Conservation (phyloP, 2,113 vertebrate genomes). For the Aptenodytes forsteri region DNA sequence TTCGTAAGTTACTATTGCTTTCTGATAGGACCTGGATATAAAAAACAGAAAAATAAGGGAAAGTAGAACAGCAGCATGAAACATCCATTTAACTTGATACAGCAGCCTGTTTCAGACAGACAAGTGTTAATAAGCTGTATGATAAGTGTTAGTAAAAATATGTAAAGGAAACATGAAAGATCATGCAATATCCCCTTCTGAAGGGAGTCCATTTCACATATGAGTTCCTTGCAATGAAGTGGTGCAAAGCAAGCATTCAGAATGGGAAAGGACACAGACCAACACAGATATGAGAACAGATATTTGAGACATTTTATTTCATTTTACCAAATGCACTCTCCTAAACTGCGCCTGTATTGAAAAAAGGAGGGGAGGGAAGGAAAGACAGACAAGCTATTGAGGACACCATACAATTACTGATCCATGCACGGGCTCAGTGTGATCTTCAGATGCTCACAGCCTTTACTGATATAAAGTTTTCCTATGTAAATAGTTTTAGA, state of each 20-base stretch:
- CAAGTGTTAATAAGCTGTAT: constrained; percentile 88
- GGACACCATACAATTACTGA: constrained; percentile 75
- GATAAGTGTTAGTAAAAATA: constrained; percentile 84
- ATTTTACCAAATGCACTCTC: constrained; percentile 78
- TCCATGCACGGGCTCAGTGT: constrained; percentile 80
- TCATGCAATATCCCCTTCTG: constrained; percentile 86
- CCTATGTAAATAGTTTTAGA: constrained; percentile 40
- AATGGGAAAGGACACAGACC: constrained; percentile 75
- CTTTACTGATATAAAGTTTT: constrained; percentile 73
- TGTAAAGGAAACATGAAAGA: constrained; percentile 72
- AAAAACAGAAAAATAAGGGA: constrained; percentile 71
- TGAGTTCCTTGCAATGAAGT: constrained; percentile 81
- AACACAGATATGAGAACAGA: constrained; percentile 75
- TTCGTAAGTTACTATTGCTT: constrained; percentile 80
- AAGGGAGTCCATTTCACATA: constrained; percentile 81
- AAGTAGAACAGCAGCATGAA: constrained; percentile 29
- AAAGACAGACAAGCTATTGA: constrained; percentile 76
- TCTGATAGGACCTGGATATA: constrained; percentile 83
- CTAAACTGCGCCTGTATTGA: constrained; percentile 82
- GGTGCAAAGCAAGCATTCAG: constrained; percentile 80
- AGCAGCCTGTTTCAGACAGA: constrained; percentile 80
- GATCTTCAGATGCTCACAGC: constrained; percentile 74
- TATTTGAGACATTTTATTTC: constrained; percentile 71
- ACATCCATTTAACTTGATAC: constrained; percentile 69
- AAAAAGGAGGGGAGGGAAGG: constrained; percentile 67